Evolutionary conservation across 2,888 invertebrate genomes (phyloP).

Genomic region (Pinctada fucata): DNA sequence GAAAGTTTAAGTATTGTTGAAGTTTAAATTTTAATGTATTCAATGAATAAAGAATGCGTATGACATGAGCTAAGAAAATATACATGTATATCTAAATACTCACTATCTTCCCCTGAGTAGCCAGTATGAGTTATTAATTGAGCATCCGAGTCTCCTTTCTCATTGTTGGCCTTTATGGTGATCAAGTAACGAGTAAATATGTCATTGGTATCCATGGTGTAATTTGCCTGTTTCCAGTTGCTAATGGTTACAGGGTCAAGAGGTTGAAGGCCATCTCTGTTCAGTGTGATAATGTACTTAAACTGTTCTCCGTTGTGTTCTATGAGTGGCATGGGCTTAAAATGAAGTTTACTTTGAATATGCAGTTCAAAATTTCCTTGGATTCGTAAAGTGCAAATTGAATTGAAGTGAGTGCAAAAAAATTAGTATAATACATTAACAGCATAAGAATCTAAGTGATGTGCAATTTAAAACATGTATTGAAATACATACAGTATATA

Average conservation of each 20-base stretch:
- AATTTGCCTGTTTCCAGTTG: conserved; percentile 79
- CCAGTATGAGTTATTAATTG: conserved; percentile 89
- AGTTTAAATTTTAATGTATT: too few species aligned
- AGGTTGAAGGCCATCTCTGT: conserved; percentile 42
- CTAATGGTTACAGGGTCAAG: conserved; percentile 45
- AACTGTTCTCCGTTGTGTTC: conserved; percentile 98
- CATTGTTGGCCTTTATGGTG: conserved; percentile 94
- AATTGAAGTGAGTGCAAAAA: background rate
- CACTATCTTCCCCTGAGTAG: conserved; percentile 88
- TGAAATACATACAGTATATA: too few species aligned
- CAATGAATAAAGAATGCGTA: too few species aligned
- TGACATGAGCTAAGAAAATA: too few species aligned
- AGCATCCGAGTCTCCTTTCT: conserved; percentile 90
- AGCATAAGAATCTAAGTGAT: too few species aligned
- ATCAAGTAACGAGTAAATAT: conserved; percentile 92
- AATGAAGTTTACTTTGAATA: conserved; percentile 20
- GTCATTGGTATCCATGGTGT: conserved; percentile 48
- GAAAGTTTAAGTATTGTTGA: too few species aligned
- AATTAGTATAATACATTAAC: background rate
- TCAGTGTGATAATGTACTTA: conserved; percentile 87
- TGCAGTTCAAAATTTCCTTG: too few species aligned
- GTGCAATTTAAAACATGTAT: too few species aligned
- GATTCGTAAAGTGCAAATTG: background rate
- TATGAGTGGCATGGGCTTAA: conserved; percentile 93
- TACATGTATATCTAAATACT: conserved; percentile 40